Evolutionary conservation across 2,888 invertebrate species (phyloP).

Genomic region (Ethmia dodecea): DNA sequence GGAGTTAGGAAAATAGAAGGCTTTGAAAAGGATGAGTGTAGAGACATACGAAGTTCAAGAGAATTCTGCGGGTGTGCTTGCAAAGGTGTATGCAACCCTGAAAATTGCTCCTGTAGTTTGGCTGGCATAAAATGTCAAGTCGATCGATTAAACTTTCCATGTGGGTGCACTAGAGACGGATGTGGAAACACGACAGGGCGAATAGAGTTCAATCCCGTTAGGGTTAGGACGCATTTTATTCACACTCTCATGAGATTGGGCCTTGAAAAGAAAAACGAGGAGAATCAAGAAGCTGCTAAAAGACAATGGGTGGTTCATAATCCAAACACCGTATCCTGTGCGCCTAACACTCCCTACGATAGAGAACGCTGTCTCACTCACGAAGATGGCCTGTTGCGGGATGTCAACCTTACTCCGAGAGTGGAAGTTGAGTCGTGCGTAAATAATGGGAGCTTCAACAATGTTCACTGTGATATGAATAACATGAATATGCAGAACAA

Average conservation of each 20-base stretch:
- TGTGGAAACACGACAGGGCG: slow-evolving; percentile 95
- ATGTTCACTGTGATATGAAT: slow-evolving; percentile 81
- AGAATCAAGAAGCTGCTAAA: slow-evolving; percentile 64
- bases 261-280: slow-evolving; percentile 89
- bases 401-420: slow-evolving; percentile 72
- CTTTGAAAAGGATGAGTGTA: slow-evolving; percentile 95
- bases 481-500: slow-evolving; percentile 29
- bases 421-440: slow-evolving; percentile 81
- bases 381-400: slow-evolving; percentile 67
- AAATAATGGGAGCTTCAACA: slow-evolving; percentile 81
- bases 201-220: slow-evolving; percentile 96
- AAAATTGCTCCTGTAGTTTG: slow-evolving; percentile 95
- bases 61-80: slow-evolving; percentile 97
- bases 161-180: slow-evolving; percentile 96
- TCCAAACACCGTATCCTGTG: slow-evolving; percentile 45
- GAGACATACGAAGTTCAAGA: slow-evolving; percentile 92
- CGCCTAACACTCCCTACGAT: slow-evolving; percentile 53
- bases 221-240: slow-evolving; percentile 97
- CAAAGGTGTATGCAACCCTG: slow-evolving; percentile 95
- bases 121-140: slow-evolving; percentile 99
- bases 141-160: slow-evolving; percentile 96
- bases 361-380: slow-evolving; percentile 50
- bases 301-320: slow-evolving; percentile 66
- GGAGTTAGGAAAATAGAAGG: slow-evolving; percentile 96
- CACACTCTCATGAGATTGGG: slow-evolving; percentile 96